Base-by-base conservation (phyloP, 1,140 invertebrate species). In the Brachionus calyciflorus region DNA sequence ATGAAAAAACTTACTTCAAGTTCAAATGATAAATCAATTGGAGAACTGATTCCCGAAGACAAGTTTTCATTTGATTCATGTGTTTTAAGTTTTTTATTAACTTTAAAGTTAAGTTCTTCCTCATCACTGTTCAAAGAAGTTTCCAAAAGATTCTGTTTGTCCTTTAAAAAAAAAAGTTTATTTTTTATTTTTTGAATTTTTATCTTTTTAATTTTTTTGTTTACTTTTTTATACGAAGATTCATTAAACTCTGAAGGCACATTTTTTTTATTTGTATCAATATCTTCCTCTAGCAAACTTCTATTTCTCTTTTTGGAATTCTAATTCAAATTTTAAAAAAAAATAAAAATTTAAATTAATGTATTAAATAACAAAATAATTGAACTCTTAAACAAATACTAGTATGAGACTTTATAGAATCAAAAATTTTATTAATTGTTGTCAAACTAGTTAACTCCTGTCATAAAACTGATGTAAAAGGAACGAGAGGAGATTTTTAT, bases 1-100 rank as follows among this genome's bases (percentile, higher is more conserved):
- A 21, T 17, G 9, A 5, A 24, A 10, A 24, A 24, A 26, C 1
- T 46, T 65, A 65, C 60, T 14, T 65, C 10, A 3, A 65, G 12
- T 26, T 65, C 60, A 40, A 65, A 41, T 44, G 60, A 65, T 4
- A 65, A 5, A 44, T 65, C 60, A 24, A 65, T n/a, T 26, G 60
- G 60, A 14, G 60, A 65, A 65, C 60, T 65, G 21, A 28, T 26
- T 12, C 19, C 19, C 2, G 60, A 65, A 44, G 14, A 44, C n/a
- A 26, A 10, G 24, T 9, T 41, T 41, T 65, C 17, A 21, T 19
- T 26, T 41, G 24, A 26, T 3, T 41, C 24, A 37, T 21, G 10
- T 24, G 19, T 44, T 14, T 65, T 19, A n/a, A 26, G 6, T n/a
- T n/a, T n/a, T 24, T 44, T 44, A 5, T 44, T n/a, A 9, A 65